Evolutionary conservation across 2,797 vertebrate species (phyloP), one percentile per base, ranked within the genome.

Genomic region (Myotis daubentonii): DNA sequence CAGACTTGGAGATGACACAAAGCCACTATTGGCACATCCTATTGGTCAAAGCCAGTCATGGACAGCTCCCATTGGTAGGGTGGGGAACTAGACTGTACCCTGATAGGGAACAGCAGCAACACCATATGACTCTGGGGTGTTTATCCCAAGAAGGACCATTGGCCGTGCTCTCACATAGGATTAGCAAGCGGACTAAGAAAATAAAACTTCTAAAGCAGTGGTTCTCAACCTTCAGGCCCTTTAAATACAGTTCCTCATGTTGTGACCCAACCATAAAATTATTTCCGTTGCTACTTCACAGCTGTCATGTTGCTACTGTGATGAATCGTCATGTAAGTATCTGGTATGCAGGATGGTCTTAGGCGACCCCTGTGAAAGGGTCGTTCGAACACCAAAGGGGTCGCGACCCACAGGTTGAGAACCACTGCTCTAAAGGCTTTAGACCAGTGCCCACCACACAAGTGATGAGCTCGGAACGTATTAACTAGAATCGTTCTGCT

Each of bases 111-210:
- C 36, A 72, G 23, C 12, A 82, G 25, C 62, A 55, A 79, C 82
- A 44, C 5, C 55, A 57, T 51, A 30, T 57, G 33, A 23, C 13
- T 68, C 55, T 28, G 47, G 22, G 10, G 3, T 70, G 20, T 84
- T 22, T 68, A 30, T 41, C 25, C 36, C 20, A 33, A 60, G 8
- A 89, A 62, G 19, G 2, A 38, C 68, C 19, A 11, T 57, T 87
- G 68, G 20, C 13, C 30, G 23, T 75, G 70, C 6, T 87, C 23
- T 60, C 10, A 68, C 74, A 65, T 20, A 62, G 49, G 70, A 94
- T 92, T 83, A 82, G 47, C n/a, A 71, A 90, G n/a, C 53, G 28
- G 38, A 83, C 49, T 92, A 76, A 60, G 62, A 78, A 87, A 85
- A 60, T 4, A 72, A 90, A 81, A 85, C 9, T 89, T 87, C n/a